Base-by-base conservation (phyloP, 2,888 invertebrate genomes). In the Neria commutata region DNA sequence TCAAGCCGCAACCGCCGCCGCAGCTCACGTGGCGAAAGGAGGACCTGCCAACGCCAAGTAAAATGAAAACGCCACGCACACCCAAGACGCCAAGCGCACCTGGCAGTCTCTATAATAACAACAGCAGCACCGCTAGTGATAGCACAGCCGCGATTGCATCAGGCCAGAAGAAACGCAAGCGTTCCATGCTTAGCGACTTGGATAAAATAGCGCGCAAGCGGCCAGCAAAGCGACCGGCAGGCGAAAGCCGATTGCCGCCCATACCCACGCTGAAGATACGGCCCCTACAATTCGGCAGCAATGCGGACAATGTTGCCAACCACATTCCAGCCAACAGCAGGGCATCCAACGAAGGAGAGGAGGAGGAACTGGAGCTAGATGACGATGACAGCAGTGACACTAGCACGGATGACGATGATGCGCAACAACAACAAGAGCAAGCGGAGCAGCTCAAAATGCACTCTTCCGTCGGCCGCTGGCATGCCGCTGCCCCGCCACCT, bases 11-110 rank as follows among this genome's bases (percentile, higher is more conserved):
- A 67, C 85, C 85, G 52, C 86, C 87, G 2, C 88, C 89, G 1
- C 86, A 86, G 67, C 76, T 88, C 16, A 91, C 91, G 69, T 91
- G 91, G 91, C 84, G 88, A 58, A 91, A 91, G 76, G 86, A 88
- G 63, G 90, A 91, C 70, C 78, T 87, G 56, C 88, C 88, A 1
- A 85, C 88, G 25, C 86, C 87, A 14, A 76, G 69, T 51, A 73
- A 69, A 48, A 69, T 61, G 14, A 70, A 68, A 34, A 60, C 63
- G 0, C 58, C 66, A 0, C 67, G 67, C n/a, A 65, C 60, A 25
- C 66, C 67, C 3, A 76, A 71, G 55, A 66, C 61, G 0, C 62
- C 68, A 1, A 60, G n/a, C 3, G 48, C 60, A 16, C 26, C 52
- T 16, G 29, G 59, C 17, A 11, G 61, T 57, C 56, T 55, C 54